Percentiles rank a stretch among this genome's conserved stretches.
These are phyloP conservation scores for Drosophila quadrilineata DNA, from an alignment of 1,140 invertebrate genomes.

Conservation along the genomic window DNA sequence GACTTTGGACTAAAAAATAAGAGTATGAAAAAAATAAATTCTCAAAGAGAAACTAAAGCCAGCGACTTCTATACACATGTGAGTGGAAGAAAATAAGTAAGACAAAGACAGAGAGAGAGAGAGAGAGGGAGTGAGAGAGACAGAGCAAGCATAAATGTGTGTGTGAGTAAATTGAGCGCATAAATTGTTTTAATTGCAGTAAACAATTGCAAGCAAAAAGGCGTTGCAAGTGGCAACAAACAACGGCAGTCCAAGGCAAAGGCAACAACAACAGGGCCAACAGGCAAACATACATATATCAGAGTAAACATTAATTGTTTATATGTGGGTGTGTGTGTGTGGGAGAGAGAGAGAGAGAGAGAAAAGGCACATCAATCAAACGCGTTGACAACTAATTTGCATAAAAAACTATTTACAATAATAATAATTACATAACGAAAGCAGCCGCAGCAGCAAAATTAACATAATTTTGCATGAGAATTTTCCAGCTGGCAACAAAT, in stretches of 20 bases:
- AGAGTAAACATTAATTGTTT: too few species aligned
- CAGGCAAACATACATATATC: neutral
- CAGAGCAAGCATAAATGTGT: conserved; percentile 2
- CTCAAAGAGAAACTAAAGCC: too few species aligned
- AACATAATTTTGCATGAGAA: conserved; percentile 70
- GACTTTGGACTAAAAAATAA: too few species aligned
- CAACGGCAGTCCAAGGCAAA: conserved; percentile 10
- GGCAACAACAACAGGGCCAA: conserved; percentile 24
- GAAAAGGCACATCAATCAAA: conserved; percentile 58
- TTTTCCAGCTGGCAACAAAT: conserved; percentile 6
- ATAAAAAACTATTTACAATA: conserved; percentile 75
- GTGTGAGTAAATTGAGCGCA: conserved; percentile 67
- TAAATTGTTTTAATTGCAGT: conserved; percentile 75
- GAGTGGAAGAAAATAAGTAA: too few species aligned
- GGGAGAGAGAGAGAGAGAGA: too few species aligned
- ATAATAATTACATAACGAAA: conserved; percentile 64
- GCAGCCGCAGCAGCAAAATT: conserved; percentile 35
- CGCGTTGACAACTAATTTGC: conserved; percentile 64
- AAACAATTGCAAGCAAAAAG: conserved; percentile 32
- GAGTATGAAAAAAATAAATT: too few species aligned
- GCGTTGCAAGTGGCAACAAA: conserved; percentile 17
- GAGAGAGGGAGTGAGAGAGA: neutral
- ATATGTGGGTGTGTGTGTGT: too few species aligned
- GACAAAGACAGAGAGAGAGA: neutral
- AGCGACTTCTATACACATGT: too few species aligned